Evolutionary conservation across 2,113 vertebrate genomes (phyloP), one percentile per base, ranked within the genome.

Genomic region (Telmatochromis sp.): DNA sequence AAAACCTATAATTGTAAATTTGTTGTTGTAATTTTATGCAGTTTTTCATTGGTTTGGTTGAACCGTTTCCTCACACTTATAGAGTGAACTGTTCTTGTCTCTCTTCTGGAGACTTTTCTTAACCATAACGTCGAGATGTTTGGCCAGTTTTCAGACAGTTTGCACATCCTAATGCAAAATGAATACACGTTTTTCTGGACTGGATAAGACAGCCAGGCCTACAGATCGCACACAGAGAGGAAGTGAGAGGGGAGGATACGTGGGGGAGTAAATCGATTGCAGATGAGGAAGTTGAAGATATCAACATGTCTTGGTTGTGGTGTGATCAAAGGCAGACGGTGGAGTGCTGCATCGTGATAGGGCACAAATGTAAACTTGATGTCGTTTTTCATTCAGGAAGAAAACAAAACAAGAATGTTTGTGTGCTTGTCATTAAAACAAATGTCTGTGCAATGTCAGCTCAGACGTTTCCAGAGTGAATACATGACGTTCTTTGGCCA

Each of bases 201-300:
- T 31, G 49, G 21, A n/a, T 35, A 33, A 21, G 53, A 13, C 42
- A 57, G 6, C 7, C 40, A 28, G 28, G 3, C 13, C 40, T 80
- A 2, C 17, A 79, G 28, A 60, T 85, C 82, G 81, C 65, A 90
- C 55, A 78, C 19, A 7, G 19, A 85, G 83, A 81, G n/a, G 55
- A 80, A 81, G 73, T 5, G 17, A 31, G 53, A 81, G 12, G 33
- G 81, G 84, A 82, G 79, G 63, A 85, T 53, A 19, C 10, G 14
- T 45, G 85, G 55, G 21, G 89, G 86, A 86, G 88, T 79, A 21
- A 90, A 86, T n/a, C 2, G 10, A 54, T 65, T 23, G 21, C 70
- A 87, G 81, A 93, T 40, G 90, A 86, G 88, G 93, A 92, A 91
- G 86, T 83, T 33, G 3, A 15, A 82, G 17, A 93, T 60, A 40